These are phyloP conservation scores for Eupithecia dodoneata DNA, from an alignment of 2,888 invertebrate species.

Conservation along the genomic window DNA sequence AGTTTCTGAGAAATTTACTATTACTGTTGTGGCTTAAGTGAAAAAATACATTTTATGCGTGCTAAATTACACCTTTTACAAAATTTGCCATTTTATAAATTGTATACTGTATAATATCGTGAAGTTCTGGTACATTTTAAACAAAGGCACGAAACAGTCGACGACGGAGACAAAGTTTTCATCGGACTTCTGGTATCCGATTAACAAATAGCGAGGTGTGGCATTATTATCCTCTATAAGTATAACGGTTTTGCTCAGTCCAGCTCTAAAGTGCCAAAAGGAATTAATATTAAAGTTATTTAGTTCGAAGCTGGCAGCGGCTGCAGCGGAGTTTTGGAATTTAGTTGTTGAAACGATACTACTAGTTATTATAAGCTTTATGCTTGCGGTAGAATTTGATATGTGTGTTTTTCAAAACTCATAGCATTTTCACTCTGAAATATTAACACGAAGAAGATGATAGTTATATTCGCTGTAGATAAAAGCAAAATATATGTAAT, in stretches of 20 bases:
- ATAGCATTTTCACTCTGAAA: not conserved
- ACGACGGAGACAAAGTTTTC: slow-evolving; percentile 56
- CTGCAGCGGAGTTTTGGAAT: slow-evolving; percentile 40
- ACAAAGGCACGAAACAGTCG: not conserved
- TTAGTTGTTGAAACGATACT: slow-evolving; percentile 25
- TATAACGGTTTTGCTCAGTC: slow-evolving; percentile 44
- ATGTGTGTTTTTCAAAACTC: not conserved
- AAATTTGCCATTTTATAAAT: not conserved
- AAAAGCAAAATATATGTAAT: not conserved
- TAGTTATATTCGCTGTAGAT: not conserved
- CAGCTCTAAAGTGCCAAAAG: slow-evolving; percentile 55
- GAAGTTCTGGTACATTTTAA: not conserved
- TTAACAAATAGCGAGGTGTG: slow-evolving; percentile 54
- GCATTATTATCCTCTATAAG: slow-evolving; percentile 52
- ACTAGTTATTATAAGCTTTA: not conserved
- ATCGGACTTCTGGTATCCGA: slow-evolving; percentile 56
- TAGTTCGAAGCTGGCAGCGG: slow-evolving; percentile 46
- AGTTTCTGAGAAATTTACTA: not conserved
- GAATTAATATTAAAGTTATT: slow-evolving; percentile 56
- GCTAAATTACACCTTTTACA: not conserved
- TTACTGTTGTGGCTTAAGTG: not conserved
- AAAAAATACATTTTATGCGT: not conserved
- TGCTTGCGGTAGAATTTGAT: not conserved
- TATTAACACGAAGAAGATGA: not conserved
- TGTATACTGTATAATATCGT: not conserved